A percentile compares a stretch with the other conserved stretches of the same genome.
Conservation (phyloP, 2,797 vertebrate species). For the Aeoliscus strigatus region DNA sequence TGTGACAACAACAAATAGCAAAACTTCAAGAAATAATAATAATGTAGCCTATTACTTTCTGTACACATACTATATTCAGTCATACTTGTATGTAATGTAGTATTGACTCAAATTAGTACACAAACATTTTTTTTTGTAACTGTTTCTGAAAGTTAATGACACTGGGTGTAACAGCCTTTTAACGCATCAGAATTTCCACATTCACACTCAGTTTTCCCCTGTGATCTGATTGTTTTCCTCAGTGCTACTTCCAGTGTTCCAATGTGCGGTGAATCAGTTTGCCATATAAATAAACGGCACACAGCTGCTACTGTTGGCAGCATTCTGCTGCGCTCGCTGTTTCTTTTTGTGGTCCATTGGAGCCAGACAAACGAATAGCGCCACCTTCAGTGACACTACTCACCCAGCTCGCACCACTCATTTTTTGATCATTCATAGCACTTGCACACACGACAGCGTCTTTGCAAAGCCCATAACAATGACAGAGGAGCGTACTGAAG, state of each 20-base stretch:
- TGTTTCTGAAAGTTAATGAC: no score
- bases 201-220: no score
- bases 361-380: background rate
- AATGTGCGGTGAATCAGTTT: constrained; percentile 5
- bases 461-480: constrained; percentile 33
- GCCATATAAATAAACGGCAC: constrained; percentile 33
- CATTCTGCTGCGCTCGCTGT: background rate
- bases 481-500: constrained; percentile 36
- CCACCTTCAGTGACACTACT: background rate
- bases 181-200: no score
- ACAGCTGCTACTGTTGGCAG: constrained; percentile 6
- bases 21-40: no score
- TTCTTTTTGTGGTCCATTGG: constrained; percentile 1
- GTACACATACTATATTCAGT: no score
- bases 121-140: no score
- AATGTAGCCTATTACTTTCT: no score
- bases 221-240: background rate
- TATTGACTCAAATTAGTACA: no score
- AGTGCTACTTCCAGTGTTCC: constrained; percentile 23
- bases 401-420: constrained; percentile 5
- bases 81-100: no score
- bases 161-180: no score
- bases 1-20: no score
- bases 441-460: constrained; percentile 13
- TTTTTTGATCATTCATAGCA: constrained; percentile 23